A percentile compares a stretch with the other conserved stretches of the same genome.
Evolutionary conservation across 2,113 vertebrate species (phyloP).

Genomic region (Xenopus laevis): DNA sequence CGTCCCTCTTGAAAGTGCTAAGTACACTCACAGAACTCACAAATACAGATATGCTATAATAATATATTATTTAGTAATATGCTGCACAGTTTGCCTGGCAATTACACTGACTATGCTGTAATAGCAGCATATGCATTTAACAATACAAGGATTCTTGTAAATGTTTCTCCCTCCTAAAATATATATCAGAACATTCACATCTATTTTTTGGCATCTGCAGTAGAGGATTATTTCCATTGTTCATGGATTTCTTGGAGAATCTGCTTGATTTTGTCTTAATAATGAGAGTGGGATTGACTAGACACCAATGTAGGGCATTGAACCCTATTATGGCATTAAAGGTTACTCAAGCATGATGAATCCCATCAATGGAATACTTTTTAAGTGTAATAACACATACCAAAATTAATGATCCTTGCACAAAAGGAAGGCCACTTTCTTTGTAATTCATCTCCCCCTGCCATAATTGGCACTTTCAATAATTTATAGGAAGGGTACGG

Average conservation of each 20-base stretch:
- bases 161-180: too few species aligned
- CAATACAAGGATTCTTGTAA: too few species aligned
- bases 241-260: not conserved
- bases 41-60: too few species aligned
- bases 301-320: not conserved
- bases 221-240: too few species aligned
- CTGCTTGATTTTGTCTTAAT: slow-evolving; percentile 1
- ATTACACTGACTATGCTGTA: too few species aligned
- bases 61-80: too few species aligned
- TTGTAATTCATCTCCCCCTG: not conserved
- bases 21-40: too few species aligned
- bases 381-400: not conserved
- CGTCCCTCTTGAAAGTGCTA: too few species aligned
- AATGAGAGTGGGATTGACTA: slow-evolving; percentile 16
- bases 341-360: not conserved
- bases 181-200: too few species aligned
- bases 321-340: not conserved
- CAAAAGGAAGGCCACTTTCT: not conserved
- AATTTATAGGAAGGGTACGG: not conserved
- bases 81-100: too few species aligned
- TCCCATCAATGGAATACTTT: not conserved
- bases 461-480: not conserved
- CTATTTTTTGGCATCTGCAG: too few species aligned
- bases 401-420: not conserved
- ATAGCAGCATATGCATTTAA: too few species aligned